Conservation (phyloP, 2,797 vertebrate species). For the Parotocinclus haroldoi region DNA sequence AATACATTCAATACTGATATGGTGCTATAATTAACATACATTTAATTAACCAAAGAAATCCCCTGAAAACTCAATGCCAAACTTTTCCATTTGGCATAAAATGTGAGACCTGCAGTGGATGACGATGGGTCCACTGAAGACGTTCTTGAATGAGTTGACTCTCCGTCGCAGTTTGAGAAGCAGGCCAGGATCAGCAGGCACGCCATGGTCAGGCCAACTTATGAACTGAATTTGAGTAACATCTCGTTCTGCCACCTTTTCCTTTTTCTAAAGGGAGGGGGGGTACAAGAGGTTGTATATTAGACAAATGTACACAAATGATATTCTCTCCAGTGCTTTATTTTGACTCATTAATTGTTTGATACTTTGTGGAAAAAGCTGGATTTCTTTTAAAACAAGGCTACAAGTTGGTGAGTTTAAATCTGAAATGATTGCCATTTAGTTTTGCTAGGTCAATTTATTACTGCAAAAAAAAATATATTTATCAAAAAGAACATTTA, state of each 20-base stretch:
- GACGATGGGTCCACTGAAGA: conserved; percentile 92
- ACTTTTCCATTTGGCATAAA: not conserved
- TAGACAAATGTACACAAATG: too few species aligned
- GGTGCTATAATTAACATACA: too few species aligned
- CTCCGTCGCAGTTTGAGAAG: conserved; percentile 88
- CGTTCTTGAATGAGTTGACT: conserved; percentile 91
- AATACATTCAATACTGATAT: too few species aligned
- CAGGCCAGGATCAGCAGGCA: conserved; percentile 86
- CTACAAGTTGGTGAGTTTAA: too few species aligned
- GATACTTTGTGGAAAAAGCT: too few species aligned
- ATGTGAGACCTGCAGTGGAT: conserved; percentile 89
- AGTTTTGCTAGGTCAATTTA: too few species aligned
- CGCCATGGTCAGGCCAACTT: conserved; percentile 96
- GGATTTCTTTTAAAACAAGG: too few species aligned
- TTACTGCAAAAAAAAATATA: too few species aligned
- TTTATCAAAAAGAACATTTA: too few species aligned
- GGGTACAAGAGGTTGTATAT: not conserved
- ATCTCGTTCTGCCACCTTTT: conserved; percentile 80
- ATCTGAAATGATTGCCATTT: too few species aligned
- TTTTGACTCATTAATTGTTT: too few species aligned
- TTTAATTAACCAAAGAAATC: too few species aligned
- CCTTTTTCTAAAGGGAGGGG: conserved; percentile 69
- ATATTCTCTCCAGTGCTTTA: not conserved
- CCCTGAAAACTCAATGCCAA: not conserved
- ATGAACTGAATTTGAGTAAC: conserved; percentile 96